Evolutionary conservation across 2,888 invertebrate genomes (phyloP).

Genomic region (Drosophila parthenogenetica): DNA sequence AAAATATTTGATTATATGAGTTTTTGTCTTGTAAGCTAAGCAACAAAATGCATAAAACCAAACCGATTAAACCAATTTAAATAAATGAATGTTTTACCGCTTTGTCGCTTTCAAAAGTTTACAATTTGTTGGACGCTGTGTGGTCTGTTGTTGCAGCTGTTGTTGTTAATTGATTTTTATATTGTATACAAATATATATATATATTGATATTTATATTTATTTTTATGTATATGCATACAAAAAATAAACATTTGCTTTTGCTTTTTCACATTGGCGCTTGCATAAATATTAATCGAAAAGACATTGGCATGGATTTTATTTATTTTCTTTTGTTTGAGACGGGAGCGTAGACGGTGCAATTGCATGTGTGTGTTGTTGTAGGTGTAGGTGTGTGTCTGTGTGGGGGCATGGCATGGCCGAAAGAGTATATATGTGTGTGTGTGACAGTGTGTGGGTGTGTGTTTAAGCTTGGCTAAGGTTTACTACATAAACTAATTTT

Average conservation of each 20-base stretch:
- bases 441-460: slow-evolving; percentile 19
- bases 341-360: slow-evolving; percentile 73
- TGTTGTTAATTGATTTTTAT: slow-evolving; percentile 28
- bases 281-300: slow-evolving; percentile 74
- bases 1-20: slow-evolving; percentile 23
- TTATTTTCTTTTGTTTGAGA: slow-evolving; percentile 47
- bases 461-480: slow-evolving; percentile 67
- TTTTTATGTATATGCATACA: slow-evolving; percentile 68
- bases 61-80: slow-evolving; percentile 7
- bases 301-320: slow-evolving; percentile 59
- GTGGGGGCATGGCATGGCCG: slow-evolving; percentile 32
- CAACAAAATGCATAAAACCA: slow-evolving; percentile 10
- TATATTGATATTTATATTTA: slow-evolving; percentile 55
- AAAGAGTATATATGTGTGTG: not conserved
- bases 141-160: slow-evolving; percentile 36
- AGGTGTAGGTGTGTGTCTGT: slow-evolving; percentile 15
- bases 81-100: not conserved
- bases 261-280: slow-evolving; percentile 76
- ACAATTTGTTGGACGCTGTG: slow-evolving; percentile 48
- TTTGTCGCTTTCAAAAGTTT: slow-evolving; percentile 8
- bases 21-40: slow-evolving; percentile 9
- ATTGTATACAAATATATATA: slow-evolving; percentile 51
- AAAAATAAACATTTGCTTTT: slow-evolving; percentile 74
- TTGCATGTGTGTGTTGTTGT: slow-evolving; percentile 43
- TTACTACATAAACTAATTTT: slow-evolving; percentile 51